Conservation (phyloP, 2,888 invertebrate species). For the Morinoia aosen region DNA sequence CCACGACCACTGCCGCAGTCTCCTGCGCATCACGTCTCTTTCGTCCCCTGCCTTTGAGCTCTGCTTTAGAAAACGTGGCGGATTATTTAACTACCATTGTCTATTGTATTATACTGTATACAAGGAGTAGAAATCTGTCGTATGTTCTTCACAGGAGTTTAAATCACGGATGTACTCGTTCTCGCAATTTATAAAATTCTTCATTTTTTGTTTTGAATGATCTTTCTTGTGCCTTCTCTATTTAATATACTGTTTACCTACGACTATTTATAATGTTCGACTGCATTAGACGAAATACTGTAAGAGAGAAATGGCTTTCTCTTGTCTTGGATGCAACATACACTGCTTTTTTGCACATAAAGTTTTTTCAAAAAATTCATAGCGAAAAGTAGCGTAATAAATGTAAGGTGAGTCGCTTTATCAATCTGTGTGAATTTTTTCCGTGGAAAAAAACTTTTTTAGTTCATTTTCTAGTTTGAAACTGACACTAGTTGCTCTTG, state of each 20-base stretch:
- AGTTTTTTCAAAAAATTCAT: neutral
- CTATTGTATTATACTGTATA: no score
- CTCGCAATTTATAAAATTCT: neutral
- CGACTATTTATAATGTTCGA: neutral
- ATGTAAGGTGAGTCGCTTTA: neutral
- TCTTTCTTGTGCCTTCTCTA: neutral
- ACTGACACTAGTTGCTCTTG: neutral
- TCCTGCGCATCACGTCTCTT: neutral
- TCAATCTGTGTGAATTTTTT: neutral
- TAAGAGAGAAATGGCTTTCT: neutral
- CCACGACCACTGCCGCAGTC: neutral
- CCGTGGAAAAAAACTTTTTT: neutral
- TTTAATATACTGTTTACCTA: neutral
- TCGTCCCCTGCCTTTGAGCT: neutral
- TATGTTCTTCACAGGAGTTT: neutral
- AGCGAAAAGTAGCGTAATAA: neutral
- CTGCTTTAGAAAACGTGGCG: no score
- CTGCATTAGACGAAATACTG: neutral
- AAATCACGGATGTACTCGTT: neutral
- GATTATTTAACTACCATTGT: no score
- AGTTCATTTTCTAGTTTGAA: neutral
- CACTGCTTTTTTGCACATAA: neutral
- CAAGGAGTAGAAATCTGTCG: neutral
- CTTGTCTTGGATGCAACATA: neutral
- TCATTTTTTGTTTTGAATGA: neutral